Base-by-base conservation (phyloP, 2,797 vertebrate species). In the Sebastes matsubarae region DNA sequence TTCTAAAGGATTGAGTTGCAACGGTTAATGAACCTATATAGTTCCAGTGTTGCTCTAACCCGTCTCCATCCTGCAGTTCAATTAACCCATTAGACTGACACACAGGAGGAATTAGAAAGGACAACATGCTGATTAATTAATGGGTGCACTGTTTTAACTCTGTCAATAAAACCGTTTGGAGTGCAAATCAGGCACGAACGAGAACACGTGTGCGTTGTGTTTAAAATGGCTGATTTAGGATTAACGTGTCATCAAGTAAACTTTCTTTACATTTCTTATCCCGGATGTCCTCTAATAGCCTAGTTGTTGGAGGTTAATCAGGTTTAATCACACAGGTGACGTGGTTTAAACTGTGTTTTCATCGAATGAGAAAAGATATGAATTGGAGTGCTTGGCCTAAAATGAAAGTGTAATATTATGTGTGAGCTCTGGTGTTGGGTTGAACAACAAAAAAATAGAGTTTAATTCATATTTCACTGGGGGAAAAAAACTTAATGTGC, bases 91-190 rank as follows among this genome's bases (percentile, higher is more conserved):
- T 58, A 52, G 20, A 52, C 61, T 18, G 72, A 79, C 58, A 36
- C 75, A 25, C 65, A 59, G 46, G 61, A 63, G 46, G 22, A 59
- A 70, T 69, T 8, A 54, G 46, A 74, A 86, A 75, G 34, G 38
- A 88, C 69, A 82, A 77, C 77, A 68, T 42, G 55, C 70, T 80
- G 85, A 90, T 81, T 78, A 69, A 79, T 78, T 20, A 73, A 79
- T 63, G 42, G 32, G 1, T 20, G 55, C 46, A 22, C 55, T 81
- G 50, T 70, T 81, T 68, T 64, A 24, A 64, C 68, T 66, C 64
- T 24, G 57, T 30, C 61, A 60, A 50, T 61, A 72, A 64, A 81
- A 27, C 2, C 13, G 27, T 64, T 50, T 27, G 30, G 13, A 70
- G 42, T 11, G 52, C 65, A 68, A 80, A 84, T 75, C 10, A 46